Base-by-base conservation (phyloP, 1,140 invertebrate species). In the Brachionus sp. region DNA sequence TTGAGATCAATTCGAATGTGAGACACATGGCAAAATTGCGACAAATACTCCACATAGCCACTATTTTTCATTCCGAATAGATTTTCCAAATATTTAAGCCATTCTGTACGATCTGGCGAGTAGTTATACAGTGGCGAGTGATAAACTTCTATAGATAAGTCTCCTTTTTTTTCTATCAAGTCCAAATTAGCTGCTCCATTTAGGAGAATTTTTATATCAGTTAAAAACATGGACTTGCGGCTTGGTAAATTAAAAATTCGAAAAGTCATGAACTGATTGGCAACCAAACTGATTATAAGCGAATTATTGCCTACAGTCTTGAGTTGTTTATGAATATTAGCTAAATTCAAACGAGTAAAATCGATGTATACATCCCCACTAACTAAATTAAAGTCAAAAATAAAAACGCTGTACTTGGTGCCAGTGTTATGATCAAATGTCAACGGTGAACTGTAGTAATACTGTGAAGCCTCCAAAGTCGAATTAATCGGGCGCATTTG, bases 171-270 rank as follows among this genome's bases (percentile, higher is more conserved):
- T 46, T 75, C 39, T 39, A 75, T 25, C 23, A 75, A 46, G 2
- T 75, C 70, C 25, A 75, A 75, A 33, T 39, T 75, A n/a, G 70
- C 39, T 44, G 39, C 39, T 4, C 70, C 70, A 46, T 46, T 75
- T 3, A 75, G 70, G 10, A 75, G 23, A 13, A 75, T 75, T 75
- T 75, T 75, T 13, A 75, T 46, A 46, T 50, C 23, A 25, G 5
- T 75, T 46, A 75, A 42, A 39, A 46, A 75, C 19, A 29, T 39
- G 10, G 70, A 75, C 44, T 46, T 75, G 3, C 7, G 1, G 25
- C 44, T 44, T 1, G 70, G 70, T 46, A 75, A 39, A 75, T 75
- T 75, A 46, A 75, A 75, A 46, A 75, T 75, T 46, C 39, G n/a
- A 23, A 75, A 75, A 75, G 70, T 75, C 42, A 75, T n/a, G 25